Conservation (phyloP, 2,888 invertebrate genomes). For the Stictocephala bisonia region DNA sequence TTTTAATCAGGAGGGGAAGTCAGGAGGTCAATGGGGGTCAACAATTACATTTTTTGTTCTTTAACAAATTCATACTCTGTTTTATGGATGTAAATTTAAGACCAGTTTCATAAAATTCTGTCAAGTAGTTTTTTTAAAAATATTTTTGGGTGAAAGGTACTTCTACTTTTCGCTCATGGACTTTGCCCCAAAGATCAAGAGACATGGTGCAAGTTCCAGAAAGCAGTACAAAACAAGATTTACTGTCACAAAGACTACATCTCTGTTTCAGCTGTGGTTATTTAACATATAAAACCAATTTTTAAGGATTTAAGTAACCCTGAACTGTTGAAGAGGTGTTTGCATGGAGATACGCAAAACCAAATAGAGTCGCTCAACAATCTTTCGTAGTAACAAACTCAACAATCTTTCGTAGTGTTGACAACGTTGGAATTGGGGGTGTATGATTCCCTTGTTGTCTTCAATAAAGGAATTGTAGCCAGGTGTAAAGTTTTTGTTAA, state of each 20-base stretch:
- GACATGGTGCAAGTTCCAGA: neutral
- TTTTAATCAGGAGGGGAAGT: too few relatives aligned
- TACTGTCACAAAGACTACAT: neutral
- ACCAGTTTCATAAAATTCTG: neutral
- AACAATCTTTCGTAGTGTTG: neutral
- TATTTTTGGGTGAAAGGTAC: neutral
- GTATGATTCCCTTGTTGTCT: neutral
- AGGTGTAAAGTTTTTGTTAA: slow-evolving; percentile 9
- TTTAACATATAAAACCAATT: neutral
- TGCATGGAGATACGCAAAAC: slow-evolving; percentile 17
- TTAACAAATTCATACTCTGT: neutral
- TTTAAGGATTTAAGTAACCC: neutral
- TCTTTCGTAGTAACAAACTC: neutral
- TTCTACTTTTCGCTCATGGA: neutral
- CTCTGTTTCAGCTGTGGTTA: neutral
- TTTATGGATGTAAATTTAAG: neutral
- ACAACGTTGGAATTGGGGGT: slow-evolving; percentile 9
- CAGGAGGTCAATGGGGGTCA: neutral
- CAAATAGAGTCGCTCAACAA: slow-evolving; percentile 17
- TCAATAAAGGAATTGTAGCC: neutral
- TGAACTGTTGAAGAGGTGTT: neutral
- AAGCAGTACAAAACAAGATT: neutral
- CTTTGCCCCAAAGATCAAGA: neutral
- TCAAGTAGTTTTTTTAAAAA: neutral
- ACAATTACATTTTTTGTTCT: neutral